Evolutionary conservation across 2,888 invertebrate genomes (phyloP).

Genomic region (Tiliacea citrago): DNA sequence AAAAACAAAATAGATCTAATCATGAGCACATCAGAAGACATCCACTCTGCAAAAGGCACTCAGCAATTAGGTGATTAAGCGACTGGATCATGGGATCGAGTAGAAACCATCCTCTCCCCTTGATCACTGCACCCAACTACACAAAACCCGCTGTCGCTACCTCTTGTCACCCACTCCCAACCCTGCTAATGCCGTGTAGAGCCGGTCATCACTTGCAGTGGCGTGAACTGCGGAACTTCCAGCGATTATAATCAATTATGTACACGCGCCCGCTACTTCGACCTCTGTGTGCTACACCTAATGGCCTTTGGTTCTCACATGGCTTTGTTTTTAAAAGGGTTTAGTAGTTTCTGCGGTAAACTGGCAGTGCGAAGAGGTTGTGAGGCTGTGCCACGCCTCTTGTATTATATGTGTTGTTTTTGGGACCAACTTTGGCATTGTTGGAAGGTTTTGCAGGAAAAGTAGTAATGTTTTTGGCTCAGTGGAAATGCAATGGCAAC

Average conservation of each 20-base stretch:
- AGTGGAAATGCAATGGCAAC: not conserved
- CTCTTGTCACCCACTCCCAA: conserved; percentile 24
- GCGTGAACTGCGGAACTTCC: conserved; percentile 67
- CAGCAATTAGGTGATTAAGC: not conserved
- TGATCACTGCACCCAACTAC: too few relatives aligned
- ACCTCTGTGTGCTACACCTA: conserved; percentile 37
- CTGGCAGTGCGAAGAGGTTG: not conserved
- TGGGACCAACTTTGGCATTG: not conserved
- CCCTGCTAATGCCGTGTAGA: conserved; percentile 54
- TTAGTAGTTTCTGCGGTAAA: conserved; percentile 23
- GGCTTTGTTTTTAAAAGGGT: conserved; percentile 52
- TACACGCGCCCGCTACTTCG: conserved; percentile 67
- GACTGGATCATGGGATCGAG: not conserved
- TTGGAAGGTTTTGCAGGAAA: not conserved
- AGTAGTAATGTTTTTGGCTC: not conserved
- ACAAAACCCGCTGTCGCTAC: conserved; percentile 24
- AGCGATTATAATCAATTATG: conserved; percentile 79
- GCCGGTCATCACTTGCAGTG: conserved; percentile 78
- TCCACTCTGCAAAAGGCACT: not conserved
- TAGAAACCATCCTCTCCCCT: too few relatives aligned
- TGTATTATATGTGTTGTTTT: conserved; percentile 23
- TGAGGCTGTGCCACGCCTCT: conserved; percentile 15
- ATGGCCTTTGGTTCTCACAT: conserved; percentile 37
- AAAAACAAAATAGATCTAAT: not conserved
- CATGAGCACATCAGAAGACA: too few relatives aligned